Evolutionary conservation across 2,797 vertebrate genomes (phyloP), one percentile per base, ranked within the genome.

Genomic region (Phoxinus dragarum): DNA sequence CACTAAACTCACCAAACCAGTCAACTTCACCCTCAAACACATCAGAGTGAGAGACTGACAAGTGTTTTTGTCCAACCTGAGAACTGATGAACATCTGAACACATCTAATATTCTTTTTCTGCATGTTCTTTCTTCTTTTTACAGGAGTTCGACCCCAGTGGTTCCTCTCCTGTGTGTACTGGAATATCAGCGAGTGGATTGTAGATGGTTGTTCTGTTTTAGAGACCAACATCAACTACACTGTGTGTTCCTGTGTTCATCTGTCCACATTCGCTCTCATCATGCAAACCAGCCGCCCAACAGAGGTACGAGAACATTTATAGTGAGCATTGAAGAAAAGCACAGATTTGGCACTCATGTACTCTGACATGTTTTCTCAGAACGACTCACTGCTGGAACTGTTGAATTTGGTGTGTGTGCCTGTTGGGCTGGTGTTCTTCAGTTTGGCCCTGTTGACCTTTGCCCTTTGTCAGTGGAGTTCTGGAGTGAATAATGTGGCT

Each of bases 381-480:
- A 78, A 1, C 72, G 14, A 47, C 42, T 2, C 4, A 89, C 12
- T 92, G 61, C 14, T 94, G 19, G 87, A 92, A 0, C 92, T 92
- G 92, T 74, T 95, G 8, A 93, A 93, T 89, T 83, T 90, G 34
- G 8, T 94, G 59, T 93, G 91, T 42, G 89, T 93, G 81, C 85
- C 73, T 2, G 16, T 95, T 0, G 94, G 93, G 31, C 88, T 95
- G 0, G 88, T 92, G 88, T 94, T 94, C 88, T 92, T 95, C 19
- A 91, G 23, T 2, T 80, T 94, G 90, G 92, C 94, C 66, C 89
- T 94, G 80, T 49, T 95, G 71, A 19, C n/a, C 71, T 73, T 73
- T 31, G n/a, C 42, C n/a, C 7, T 47, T 31, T 73, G 71, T 73
- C 71, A 10, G 12, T 44, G 40, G 69, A 72, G 69, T 27, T 40